phyloP scores from a whole-genome alignment of 1,140 invertebrate species.

The Plectrocnemia conspersa region DNA sequence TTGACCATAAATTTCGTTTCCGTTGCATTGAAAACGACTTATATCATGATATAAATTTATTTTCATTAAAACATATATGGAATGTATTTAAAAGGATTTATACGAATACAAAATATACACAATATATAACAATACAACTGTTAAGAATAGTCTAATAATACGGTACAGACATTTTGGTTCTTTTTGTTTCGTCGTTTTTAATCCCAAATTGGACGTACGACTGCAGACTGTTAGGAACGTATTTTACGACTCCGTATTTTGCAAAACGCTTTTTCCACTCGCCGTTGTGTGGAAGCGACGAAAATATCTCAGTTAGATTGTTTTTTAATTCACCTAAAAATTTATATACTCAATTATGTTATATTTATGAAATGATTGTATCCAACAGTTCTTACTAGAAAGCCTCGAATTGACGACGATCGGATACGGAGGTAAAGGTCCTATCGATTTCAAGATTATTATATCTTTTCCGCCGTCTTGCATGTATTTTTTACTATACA shows the following conservation, averaged over 20 bases:
- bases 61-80: neutral
- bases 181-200: conserved; percentile 51
- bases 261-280: conserved; percentile 50
- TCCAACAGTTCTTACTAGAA: conserved; percentile 42
- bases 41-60: neutral
- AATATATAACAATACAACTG: conserved; percentile 47
- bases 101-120: conserved; percentile 41
- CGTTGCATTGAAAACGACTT: no score
- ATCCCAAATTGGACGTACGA: conserved; percentile 48
- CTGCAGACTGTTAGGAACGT: conserved; percentile 48
- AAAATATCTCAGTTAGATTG: conserved; percentile 44
- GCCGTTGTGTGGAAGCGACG: conserved; percentile 44
- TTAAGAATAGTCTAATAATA: conserved; percentile 54
- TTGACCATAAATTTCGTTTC: no score
- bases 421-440: conserved; percentile 58
- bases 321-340: conserved; percentile 50
- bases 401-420: conserved; percentile 55
- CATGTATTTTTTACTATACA: conserved; percentile 54
- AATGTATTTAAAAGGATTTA: conserved; percentile 18
- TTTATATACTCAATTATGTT: neutral
- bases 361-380: neutral
- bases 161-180: conserved; percentile 49
- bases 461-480: conserved; percentile 55
- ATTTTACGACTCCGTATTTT: conserved; percentile 52
- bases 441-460: conserved; percentile 54